Conservation (phyloP, 1,140 invertebrate genomes). For the Caerostris extrusa region DNA sequence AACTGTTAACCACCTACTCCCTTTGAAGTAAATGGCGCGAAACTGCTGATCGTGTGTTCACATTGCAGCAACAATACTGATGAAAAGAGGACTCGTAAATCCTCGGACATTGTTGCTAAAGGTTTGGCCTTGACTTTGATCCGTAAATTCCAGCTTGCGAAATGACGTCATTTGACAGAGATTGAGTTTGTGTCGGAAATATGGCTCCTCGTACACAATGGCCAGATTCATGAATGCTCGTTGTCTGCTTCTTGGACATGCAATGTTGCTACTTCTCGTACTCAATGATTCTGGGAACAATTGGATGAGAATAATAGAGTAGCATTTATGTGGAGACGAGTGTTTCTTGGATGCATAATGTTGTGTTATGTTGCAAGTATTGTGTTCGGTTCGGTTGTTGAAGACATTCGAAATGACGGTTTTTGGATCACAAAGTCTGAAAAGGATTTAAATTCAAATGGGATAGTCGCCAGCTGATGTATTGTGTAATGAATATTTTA, state of each 20-base stretch:
- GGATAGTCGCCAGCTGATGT: too few species aligned
- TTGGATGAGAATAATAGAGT: neutral
- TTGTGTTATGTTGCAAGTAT: too few species aligned
- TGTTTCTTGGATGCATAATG: too few species aligned
- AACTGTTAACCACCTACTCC: too few species aligned
- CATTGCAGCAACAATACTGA: neutral
- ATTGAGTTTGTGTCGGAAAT: neutral
- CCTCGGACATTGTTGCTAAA: neutral
- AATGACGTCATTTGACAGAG: constrained; percentile 28
- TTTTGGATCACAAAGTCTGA: too few species aligned
- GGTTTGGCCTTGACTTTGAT: neutral
- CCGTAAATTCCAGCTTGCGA: neutral
- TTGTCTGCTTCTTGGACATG: neutral
- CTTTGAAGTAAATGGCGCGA: neutral
- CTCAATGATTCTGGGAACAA: neutral
- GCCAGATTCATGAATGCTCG: neutral
- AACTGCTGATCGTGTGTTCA: neutral
- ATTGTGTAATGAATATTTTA: too few species aligned
- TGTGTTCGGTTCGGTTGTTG: too few species aligned
- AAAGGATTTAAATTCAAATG: too few species aligned
- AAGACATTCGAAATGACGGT: too few species aligned
- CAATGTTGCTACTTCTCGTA: too few species aligned
- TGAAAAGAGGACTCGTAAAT: neutral
- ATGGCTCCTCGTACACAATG: constrained; percentile 14
- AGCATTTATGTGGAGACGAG: too few species aligned